Percentiles rank a stretch among this genome's conserved stretches.
phyloP scores from a whole-genome alignment of 2,797 vertebrate genomes.

The Anabas testudineus region DNA sequence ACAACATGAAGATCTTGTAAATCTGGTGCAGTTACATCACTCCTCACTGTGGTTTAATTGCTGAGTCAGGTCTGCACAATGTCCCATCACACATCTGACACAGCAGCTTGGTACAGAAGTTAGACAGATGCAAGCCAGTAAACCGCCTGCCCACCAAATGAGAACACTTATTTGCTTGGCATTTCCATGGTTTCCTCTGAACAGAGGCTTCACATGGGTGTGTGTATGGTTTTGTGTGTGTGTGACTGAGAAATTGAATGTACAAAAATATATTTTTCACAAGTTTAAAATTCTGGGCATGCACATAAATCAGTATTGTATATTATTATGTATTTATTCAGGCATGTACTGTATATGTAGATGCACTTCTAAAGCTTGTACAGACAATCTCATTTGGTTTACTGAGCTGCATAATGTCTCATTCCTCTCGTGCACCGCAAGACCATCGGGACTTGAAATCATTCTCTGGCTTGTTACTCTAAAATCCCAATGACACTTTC shows the following conservation, averaged over 20 bases:
- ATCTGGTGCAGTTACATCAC: conserved; percentile 30
- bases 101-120: conserved; percentile 32
- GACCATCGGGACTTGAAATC: conserved; percentile 32
- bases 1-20: conserved; percentile 4
- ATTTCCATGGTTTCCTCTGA: conserved; percentile 55
- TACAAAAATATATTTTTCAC: background rate
- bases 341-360: background rate
- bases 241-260: background rate
- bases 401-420: conserved; percentile 30
- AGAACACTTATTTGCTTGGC: conserved; percentile 59
- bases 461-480: conserved; percentile 32
- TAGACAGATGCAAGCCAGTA: conserved; percentile 29
- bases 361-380: background rate
- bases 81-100: conserved; percentile 40
- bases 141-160: conserved; percentile 26
- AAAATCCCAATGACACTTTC: conserved; percentile 57
- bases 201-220: conserved; percentile 18
- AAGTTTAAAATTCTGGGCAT: background rate
- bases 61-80: conserved; percentile 24
- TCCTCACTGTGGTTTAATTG: conserved; percentile 3
- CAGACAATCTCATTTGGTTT: conserved; percentile 15
- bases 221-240: conserved; percentile 1
- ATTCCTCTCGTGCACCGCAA: conserved; percentile 2
- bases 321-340: conserved; percentile 4
- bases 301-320: too few relatives aligned